phyloP scores from a whole-genome alignment of 2,797 vertebrate species.

The Notolabrus celidotus region DNA sequence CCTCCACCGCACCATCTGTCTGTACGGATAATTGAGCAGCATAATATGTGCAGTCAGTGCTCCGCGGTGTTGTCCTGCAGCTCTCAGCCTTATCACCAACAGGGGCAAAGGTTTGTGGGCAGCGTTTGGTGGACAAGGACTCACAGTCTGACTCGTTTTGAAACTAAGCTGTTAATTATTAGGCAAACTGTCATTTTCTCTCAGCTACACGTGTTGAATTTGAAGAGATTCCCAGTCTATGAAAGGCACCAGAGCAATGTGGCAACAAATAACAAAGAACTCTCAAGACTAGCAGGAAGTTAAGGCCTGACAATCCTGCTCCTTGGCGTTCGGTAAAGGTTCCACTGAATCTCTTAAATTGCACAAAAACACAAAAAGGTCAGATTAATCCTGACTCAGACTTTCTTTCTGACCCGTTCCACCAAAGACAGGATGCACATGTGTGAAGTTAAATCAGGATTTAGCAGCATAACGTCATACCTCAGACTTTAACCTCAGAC shows the following conservation, averaged over 20 bases:
- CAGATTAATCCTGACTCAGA: too few relatives aligned
- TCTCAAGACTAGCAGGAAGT: background rate
- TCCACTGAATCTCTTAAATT: too few relatives aligned
- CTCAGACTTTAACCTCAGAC: too few relatives aligned
- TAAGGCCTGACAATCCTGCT: background rate
- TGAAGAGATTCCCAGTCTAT: background rate
- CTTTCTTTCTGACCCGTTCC: too few relatives aligned
- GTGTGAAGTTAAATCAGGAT: too few relatives aligned
- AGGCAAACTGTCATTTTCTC: background rate
- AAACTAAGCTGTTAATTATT: background rate
- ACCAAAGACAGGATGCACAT: too few relatives aligned
- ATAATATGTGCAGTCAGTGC: slow-evolving; percentile 50
- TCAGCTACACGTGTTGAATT: background rate
- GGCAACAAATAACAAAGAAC: too few relatives aligned
- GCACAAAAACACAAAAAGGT: too few relatives aligned
- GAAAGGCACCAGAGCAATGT: background rate
- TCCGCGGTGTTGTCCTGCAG: slow-evolving; percentile 50
- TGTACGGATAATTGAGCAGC: slow-evolving; percentile 63
- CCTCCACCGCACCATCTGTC: slow-evolving; percentile 61
- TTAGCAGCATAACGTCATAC: too few relatives aligned
- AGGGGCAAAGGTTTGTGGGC: slow-evolving; percentile 46
- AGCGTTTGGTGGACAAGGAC: slow-evolving; percentile 10
- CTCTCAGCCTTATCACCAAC: slow-evolving; percentile 28
- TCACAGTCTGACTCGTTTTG: background rate
- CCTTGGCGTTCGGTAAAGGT: too few relatives aligned